Evolutionary conservation across 1,140 invertebrate species (phyloP).

Genomic region (Leptopilina boulardi): DNA sequence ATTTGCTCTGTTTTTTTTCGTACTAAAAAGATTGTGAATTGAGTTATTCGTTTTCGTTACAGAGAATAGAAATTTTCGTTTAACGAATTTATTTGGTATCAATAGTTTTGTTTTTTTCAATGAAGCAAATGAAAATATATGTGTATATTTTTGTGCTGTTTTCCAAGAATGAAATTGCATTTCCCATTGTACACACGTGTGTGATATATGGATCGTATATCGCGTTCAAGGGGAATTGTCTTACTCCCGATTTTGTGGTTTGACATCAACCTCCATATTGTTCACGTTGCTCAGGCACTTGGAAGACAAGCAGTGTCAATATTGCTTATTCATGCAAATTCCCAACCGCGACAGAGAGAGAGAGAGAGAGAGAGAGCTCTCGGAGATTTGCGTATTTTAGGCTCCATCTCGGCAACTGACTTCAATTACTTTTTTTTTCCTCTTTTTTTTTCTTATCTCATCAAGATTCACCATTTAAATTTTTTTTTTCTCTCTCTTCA

Average conservation of each 20-base stretch:
- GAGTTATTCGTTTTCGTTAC: too few relatives aligned
- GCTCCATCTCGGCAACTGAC: background rate
- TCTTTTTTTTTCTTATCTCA: background rate
- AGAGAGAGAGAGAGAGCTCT: too few relatives aligned
- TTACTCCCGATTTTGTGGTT: background rate
- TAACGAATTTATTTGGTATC: too few relatives aligned
- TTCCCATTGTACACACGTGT: constrained; percentile 3
- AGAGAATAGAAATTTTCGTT: too few relatives aligned
- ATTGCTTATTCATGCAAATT: constrained; percentile 66
- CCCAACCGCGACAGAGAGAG: constrained; percentile 42
- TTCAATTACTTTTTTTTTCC: background rate
- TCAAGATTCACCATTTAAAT: constrained; percentile 1
- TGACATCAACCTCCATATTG: constrained; percentile 14
- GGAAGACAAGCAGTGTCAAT: constrained; percentile 39
- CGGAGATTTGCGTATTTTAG: constrained; percentile 22
- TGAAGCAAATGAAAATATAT: background rate
- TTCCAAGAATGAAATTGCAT: background rate
- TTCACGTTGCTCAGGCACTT: constrained; percentile 42
- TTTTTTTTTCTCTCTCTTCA: background rate
- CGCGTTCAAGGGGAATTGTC: constrained; percentile 17
- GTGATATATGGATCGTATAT: constrained; percentile 12
- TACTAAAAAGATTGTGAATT: too few relatives aligned
- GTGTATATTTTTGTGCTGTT: constrained; percentile 11
- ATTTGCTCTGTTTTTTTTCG: too few relatives aligned
- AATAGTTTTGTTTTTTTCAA: background rate